Evolutionary conservation across 2,113 vertebrate species (phyloP).

Genomic region (Misgurnus anguillicaudatus): DNA sequence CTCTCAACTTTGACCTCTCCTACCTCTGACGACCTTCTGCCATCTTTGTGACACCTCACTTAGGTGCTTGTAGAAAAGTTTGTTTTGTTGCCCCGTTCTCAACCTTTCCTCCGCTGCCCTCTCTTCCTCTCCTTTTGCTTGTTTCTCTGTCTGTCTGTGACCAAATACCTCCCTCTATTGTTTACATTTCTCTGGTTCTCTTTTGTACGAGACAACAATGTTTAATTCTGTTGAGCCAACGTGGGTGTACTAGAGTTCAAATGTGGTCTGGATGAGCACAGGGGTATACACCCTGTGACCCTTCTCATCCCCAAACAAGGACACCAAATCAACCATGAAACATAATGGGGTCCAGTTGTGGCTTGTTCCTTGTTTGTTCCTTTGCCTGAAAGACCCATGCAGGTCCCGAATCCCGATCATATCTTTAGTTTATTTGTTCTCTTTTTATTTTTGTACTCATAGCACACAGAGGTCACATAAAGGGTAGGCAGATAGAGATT

Average conservation of each 20-base stretch:
- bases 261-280: conserved; percentile 40
- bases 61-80: conserved; percentile 16
- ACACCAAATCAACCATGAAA: conserved; percentile 51
- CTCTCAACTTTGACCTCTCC: conserved; percentile 50
- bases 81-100: conserved; percentile 52
- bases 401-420: conserved; percentile 38
- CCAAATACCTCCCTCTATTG: conserved; percentile 41
- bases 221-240: conserved; percentile 33
- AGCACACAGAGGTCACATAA: neutral
- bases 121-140: conserved; percentile 2
- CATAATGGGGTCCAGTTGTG: conserved; percentile 56
- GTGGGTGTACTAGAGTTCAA: conserved; percentile 46
- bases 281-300: conserved; percentile 40
- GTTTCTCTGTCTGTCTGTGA: neutral
- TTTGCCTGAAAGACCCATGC: conserved; percentile 45
- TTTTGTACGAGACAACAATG: conserved; percentile 47
- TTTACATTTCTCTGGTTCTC: conserved; percentile 43
- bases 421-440: conserved; percentile 32
- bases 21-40: conserved; percentile 35
- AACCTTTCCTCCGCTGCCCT: conserved; percentile 36
- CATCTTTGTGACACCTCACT: conserved; percentile 46
- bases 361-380: conserved; percentile 56
- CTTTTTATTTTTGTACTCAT: conserved; percentile 4
- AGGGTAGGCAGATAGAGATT: conserved; percentile 1
- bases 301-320: conserved; percentile 55